Evolutionary conservation across 2,888 invertebrate species (phyloP).

Genomic region (Polydrusus pterygomalis): DNA sequence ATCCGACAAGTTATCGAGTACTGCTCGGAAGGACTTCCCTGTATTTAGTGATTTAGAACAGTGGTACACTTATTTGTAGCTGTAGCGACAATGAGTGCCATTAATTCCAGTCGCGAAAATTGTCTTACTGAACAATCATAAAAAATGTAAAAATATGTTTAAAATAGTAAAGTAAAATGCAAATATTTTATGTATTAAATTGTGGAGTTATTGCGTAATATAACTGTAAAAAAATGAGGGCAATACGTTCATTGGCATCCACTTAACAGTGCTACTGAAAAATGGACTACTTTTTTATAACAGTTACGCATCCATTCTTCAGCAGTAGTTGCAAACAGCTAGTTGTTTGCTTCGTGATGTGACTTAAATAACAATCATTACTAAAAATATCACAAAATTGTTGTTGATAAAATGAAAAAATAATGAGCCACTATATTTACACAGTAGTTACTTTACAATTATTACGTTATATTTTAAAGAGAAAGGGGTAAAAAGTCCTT

Average conservation of each 20-base stretch:
- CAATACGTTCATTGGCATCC: slow-evolving; percentile 29
- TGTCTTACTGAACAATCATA: too few relatives aligned
- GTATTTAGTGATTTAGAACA: too few relatives aligned
- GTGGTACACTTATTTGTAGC: too few relatives aligned
- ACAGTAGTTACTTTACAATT: slow-evolving; percentile 52
- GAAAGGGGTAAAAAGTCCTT: slow-evolving; percentile 64
- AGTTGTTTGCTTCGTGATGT: slow-evolving; percentile 72
- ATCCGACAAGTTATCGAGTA: too few relatives aligned
- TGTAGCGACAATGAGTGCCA: too few relatives aligned
- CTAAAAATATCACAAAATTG: slow-evolving; percentile 76
- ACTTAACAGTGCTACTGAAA: slow-evolving; percentile 36
- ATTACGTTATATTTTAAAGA: slow-evolving; percentile 56
- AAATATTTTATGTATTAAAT: too few relatives aligned
- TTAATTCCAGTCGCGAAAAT: too few relatives aligned
- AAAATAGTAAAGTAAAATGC: too few relatives aligned
- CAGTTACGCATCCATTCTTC: slow-evolving; percentile 35
- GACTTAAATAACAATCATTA: slow-evolving; percentile 76
- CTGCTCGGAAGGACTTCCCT: too few relatives aligned
- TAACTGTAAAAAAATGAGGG: background rate
- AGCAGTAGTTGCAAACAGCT: slow-evolving; percentile 65
- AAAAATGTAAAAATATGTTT: too few relatives aligned
- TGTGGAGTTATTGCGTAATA: background rate
- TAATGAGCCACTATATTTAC: slow-evolving; percentile 73
- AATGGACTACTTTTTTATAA: slow-evolving; percentile 27
- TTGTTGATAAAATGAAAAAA: slow-evolving; percentile 75